Evolutionary conservation across 2,113 vertebrate genomes (phyloP).

Genomic region (Machaerirhynchus nigripectus): DNA sequence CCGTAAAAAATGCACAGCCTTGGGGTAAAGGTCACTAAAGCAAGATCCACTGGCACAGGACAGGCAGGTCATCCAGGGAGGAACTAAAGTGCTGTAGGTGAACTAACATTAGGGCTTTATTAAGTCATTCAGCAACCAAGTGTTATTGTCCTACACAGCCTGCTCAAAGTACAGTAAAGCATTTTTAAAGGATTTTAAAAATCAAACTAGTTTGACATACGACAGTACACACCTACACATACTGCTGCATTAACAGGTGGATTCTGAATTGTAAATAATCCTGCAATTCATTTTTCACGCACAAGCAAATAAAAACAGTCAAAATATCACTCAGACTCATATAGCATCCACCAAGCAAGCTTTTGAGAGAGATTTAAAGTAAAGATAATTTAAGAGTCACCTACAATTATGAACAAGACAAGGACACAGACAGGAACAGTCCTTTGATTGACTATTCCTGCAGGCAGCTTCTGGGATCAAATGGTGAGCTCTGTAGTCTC

Average conservation of each 20-base stretch:
- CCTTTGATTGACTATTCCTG: constrained; percentile 27
- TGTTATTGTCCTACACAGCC: constrained; percentile 50
- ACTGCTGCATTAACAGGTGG: constrained; percentile 58
- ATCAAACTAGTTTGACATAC: constrained; percentile 55
- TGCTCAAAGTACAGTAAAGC: constrained; percentile 54
- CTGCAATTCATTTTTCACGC: constrained; percentile 55
- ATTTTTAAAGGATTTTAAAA: constrained; percentile 60
- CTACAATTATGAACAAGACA: constrained; percentile 57
- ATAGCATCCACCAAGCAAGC: constrained; percentile 64
- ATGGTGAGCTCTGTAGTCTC: constrained; percentile 9
- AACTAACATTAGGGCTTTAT: constrained; percentile 61
- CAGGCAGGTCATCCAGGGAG: constrained; percentile 58
- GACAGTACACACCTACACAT: constrained; percentile 57
- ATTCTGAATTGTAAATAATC: constrained; percentile 57
- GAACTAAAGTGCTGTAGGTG: constrained; percentile 37
- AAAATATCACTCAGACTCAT: constrained; percentile 68
- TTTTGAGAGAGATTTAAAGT: constrained; percentile 44
- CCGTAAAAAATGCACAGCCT: background rate
- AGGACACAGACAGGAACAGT: constrained; percentile 14
- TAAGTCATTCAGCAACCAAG: constrained; percentile 54
- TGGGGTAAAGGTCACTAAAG: constrained; percentile 2
- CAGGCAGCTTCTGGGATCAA: constrained; percentile 21
- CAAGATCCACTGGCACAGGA: background rate
- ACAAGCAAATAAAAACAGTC: constrained; percentile 65
- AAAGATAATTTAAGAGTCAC: constrained; percentile 48